Base-by-base conservation (phyloP, 2,888 invertebrate species). In the Orthosia gothica region DNA sequence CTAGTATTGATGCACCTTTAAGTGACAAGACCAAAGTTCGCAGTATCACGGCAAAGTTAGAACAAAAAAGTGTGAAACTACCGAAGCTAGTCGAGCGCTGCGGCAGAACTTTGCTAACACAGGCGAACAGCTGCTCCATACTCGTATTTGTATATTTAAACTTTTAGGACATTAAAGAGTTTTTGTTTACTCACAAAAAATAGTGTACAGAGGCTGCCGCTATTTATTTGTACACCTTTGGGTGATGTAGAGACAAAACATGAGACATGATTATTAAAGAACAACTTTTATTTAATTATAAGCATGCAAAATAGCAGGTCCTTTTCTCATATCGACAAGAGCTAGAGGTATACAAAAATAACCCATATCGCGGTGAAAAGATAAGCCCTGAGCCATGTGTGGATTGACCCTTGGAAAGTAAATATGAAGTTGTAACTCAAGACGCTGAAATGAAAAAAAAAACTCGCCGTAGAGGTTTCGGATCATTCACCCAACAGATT, bases 21-120 rank as follows among this genome's bases (percentile, higher is more conserved):
- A 40, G 57, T n/a, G 62, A 50, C 23, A n/a, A 20, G 23, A 49
- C 18, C 49, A 61, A 80, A 63, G 80, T 80, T 61, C 13, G 20
- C n/a, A 9, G 45, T 80, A 45, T 61, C 49, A 49, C 40, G n/a
- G 50, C 45, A 47, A 79, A 64, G 58, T 79, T 73, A 5, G 2
- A 54, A n/a, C 26, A 67, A 67, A 81, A 78, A 81, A 67, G 78
- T 81, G 62, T 66, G 75, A 75, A 67, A 67, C 52, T 75, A 45
- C 49, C 45, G 12, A 45, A 49, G 52, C 49, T 13, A 58, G 40
- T 61, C 50, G 55, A 20, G 52, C 54, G 62, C 18, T 20, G 74
- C 66, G 47, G 66, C 58, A 23, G 32, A 78, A 78, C 62, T 78
- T 78, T 50, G 20, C 18, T 16, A 13, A 66, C 63, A 32, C 4